These are phyloP conservation scores for Petrocephalus schoutedeni DNA, from an alignment of 2,797 vertebrate genomes.

Conservation along the genomic window DNA sequence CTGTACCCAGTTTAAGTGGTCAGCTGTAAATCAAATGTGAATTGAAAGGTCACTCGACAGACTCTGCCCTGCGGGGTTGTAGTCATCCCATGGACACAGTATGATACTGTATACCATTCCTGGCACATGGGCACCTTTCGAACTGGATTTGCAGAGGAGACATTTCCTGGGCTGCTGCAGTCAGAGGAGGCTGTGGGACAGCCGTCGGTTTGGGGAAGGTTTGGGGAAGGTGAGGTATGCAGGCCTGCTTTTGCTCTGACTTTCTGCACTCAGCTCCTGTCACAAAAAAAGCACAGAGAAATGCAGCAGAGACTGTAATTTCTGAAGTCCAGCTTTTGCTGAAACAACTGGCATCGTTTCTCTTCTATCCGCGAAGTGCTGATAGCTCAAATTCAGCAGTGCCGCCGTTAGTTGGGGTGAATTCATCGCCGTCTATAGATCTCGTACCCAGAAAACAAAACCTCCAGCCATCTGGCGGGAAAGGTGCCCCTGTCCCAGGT, in stretches of 20 bases:
- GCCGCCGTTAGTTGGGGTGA: neutral
- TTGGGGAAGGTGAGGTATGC: neutral
- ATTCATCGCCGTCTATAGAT: neutral
- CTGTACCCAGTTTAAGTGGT: constrained; percentile 58
- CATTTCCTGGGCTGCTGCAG: neutral
- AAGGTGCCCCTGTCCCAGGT: neutral
- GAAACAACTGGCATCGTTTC: neutral
- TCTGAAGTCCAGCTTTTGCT: neutral
- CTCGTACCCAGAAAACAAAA: neutral
- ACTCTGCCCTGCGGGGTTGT: neutral
- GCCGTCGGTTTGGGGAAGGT: neutral
- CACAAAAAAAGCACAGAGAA: neutral
- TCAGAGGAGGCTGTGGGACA: neutral
- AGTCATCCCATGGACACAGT: neutral
- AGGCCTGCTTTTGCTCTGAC: neutral
- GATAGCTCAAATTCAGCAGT: neutral
- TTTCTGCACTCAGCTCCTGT: neutral
- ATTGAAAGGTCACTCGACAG: neutral
- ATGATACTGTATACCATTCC: neutral
- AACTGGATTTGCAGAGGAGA: neutral
- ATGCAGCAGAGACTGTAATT: neutral
- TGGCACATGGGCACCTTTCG: neutral
- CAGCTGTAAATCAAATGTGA: neutral
- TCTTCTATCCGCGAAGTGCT: neutral
- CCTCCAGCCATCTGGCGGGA: neutral